Conservation (phyloP, 2,888 invertebrate species). For the Cantharis flavilabris region DNA sequence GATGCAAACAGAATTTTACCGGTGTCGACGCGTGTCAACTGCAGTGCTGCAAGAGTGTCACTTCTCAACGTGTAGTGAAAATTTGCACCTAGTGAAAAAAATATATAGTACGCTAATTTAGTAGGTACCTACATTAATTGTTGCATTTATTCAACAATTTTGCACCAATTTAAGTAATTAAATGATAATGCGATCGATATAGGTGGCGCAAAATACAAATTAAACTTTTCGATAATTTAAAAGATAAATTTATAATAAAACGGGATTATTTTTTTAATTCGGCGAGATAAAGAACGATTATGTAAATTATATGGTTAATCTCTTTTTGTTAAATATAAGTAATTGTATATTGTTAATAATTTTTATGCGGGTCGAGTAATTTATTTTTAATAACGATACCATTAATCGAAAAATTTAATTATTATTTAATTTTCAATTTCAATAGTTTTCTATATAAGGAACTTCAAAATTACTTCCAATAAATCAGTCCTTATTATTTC, state of each 20-base stretch:
- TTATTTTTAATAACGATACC: not conserved
- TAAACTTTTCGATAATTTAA: not conserved
- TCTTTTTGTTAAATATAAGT: not conserved
- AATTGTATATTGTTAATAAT: not conserved
- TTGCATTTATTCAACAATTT: not conserved
- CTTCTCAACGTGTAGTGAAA: conserved; percentile 43
- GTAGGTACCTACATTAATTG: not conserved
- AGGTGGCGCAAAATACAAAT: not conserved
- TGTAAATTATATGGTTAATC: not conserved
- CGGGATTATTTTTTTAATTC: not conserved
- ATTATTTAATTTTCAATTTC: not conserved
- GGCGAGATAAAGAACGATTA: not conserved
- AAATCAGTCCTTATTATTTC: not conserved
- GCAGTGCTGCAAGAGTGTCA: conserved; percentile 37
- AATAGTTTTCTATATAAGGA: not conserved
- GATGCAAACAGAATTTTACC: conserved; percentile 30
- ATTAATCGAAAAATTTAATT: not conserved
- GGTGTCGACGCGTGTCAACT: conserved; percentile 40
- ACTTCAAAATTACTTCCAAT: not conserved
- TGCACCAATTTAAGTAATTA: not conserved
- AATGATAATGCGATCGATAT: not conserved
- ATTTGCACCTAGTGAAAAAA: conserved; percentile 40
- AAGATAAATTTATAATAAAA: not conserved
- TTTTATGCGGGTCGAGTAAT: not conserved
- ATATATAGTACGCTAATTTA: not conserved